These are phyloP conservation scores for Carposina sasakii DNA, from an alignment of 1,140 invertebrate genomes.

Conservation along the genomic window DNA sequence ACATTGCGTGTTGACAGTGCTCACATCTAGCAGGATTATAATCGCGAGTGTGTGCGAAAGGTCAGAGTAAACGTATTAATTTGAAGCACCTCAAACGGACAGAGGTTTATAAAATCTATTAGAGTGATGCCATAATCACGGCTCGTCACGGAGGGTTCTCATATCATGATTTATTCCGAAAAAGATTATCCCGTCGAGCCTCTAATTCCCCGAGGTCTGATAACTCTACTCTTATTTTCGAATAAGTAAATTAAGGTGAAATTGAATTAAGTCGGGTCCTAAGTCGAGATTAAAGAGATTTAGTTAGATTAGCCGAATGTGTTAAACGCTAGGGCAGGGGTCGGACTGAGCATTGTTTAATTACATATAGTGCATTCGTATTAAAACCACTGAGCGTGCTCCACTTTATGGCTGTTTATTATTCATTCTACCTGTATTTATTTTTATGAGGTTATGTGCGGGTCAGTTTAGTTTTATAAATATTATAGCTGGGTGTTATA, in stretches of 20 bases:
- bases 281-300: conserved; percentile 55
- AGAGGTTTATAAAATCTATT: background rate
- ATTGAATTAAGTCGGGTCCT: conserved; percentile 61
- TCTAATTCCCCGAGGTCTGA: conserved; percentile 36
- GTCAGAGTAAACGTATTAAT: no score
- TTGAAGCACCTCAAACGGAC: no score
- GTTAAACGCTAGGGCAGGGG: conserved; percentile 54
- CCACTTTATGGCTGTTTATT: no score
- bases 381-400: conserved; percentile 9
- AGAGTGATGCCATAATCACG: no score
- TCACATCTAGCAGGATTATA: no score
- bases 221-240: conserved; percentile 46
- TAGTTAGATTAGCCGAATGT: conserved; percentile 62
- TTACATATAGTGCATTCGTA: conserved; percentile 56
- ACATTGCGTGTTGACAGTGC: no score
- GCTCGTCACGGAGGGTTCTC: conserved; percentile 6
- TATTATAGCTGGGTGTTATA: no score
- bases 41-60: no score
- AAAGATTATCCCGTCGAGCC: conserved; percentile 43
- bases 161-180: conserved; percentile 42
- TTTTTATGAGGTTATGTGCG: background rate
- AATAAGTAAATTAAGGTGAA: conserved; percentile 61
- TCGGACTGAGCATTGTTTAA: conserved; percentile 56
- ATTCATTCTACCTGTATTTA: conserved; percentile 11
- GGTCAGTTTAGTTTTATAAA: conserved; percentile 20